Evolutionary conservation across 2,113 vertebrate species (phyloP), one percentile per base, ranked within the genome.

Genomic region (Oplegnathus fasciatus): DNA sequence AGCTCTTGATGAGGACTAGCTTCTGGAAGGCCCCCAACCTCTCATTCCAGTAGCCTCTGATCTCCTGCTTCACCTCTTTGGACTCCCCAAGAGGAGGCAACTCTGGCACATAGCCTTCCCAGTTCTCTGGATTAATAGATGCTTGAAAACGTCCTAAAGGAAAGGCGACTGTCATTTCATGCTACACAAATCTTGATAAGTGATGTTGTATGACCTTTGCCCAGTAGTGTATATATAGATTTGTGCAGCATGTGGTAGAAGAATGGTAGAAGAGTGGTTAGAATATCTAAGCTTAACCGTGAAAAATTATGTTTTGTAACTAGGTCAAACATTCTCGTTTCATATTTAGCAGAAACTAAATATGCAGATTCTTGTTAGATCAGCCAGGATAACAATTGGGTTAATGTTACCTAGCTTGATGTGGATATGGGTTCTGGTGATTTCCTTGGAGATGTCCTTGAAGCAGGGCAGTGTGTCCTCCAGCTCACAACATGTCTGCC

Each of bases 1-100:
- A 95, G 71, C 93, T 94, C 83, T 97, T 97, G 73, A 97, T 91
- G 28, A 97, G 85, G 69, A 97, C 87, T 32, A 97, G 88, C 75
- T 97, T 97, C 78, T 97, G 95, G 91, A 97, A 97, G 34, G 86
- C 52, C 30, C 77, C 94, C 60, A 97, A 69, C 48, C 89, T 92
- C 37, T 88, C 78, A 50, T 89, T 82, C 96, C 95, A 96, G 32
- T 66, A 34, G 13, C 84, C 77, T 62, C 52, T 82, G 40, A 46
- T 17, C 34, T 88, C 61, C 5, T 46, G 84, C 37, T 89, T 80
- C 14, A 75, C 57, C n/a, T 82, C 17, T 48, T 75, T 2, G 0
- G 66, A 66, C 61, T 86, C 66, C 4, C 46, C 73, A 32, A 82
- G 69, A 9, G 88, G 60, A 7, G 83, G 73, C 22, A 80, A 58